These are phyloP conservation scores for Cyclophora albipunctata DNA, from an alignment of 2,888 invertebrate species.

Conservation along the genomic window DNA sequence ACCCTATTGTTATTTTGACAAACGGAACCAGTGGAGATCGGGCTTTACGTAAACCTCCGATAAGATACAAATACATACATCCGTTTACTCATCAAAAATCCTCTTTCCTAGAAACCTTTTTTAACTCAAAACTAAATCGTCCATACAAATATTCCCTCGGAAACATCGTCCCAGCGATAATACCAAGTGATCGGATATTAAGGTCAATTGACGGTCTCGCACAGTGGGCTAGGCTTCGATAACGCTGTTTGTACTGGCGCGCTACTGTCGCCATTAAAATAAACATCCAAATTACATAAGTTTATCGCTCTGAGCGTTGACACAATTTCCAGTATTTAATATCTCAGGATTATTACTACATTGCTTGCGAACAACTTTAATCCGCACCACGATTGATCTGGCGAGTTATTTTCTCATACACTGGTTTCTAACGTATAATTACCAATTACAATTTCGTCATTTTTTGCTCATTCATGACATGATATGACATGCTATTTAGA, in stretches of 20 bases:
- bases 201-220: constrained; percentile 53
- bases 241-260: constrained; percentile 45
- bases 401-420: constrained; percentile 16
- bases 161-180: constrained; percentile 24
- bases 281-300: constrained; percentile 40
- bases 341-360: constrained; percentile 9
- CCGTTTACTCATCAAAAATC: no score
- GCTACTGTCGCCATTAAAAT: constrained; percentile 38
- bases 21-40: no score
- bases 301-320: constrained; percentile 26
- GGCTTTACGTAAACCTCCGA: no score
- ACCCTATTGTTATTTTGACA: no score
- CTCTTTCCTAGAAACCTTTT: no score
- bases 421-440: constrained; percentile 16
- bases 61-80: no score
- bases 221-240: constrained; percentile 53
- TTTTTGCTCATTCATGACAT: constrained; percentile 10
- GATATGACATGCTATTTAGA: constrained; percentile 9
- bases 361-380: constrained; percentile 8
- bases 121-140: no score
- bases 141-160: no score
- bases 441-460: constrained; percentile 15
- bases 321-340: constrained; percentile 21
- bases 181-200: constrained; percentile 52
- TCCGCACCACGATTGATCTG: constrained; percentile 16